Evolutionary conservation across 2,113 vertebrate species (phyloP), one percentile per base, ranked within the genome.

Genomic region (Brienomyrus brachyistius): DNA sequence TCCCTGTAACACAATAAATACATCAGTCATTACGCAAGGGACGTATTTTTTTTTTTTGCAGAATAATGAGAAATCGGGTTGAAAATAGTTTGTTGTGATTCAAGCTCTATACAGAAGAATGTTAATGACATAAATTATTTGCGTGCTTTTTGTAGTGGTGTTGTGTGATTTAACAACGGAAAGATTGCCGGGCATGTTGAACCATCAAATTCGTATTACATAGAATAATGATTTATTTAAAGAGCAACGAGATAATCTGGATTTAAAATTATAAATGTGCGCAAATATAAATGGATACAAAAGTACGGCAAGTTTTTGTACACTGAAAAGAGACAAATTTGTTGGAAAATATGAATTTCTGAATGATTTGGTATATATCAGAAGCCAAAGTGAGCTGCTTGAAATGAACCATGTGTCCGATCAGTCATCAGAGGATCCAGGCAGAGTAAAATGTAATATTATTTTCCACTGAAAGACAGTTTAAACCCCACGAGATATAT

Each of bases 401-500:
- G 35, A 27, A 87, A 80, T 35, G 7, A 23, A 74, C 23, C 88
- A 13, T 70, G 54, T 62, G 88, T 90, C 74, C 90, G 88, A 90
- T 90, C 88, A 52, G 74, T 87, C 89, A 88, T 89, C 48, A 85
- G 82, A 90, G 88, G 87, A 54, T 70, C 50, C 80, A 59, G 23
- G 82, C 52, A 70, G 43, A 45, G 40, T 83, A 91, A 85, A 89
- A 43, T 47, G 51, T 82, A 87, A 87, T 91, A 88, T 90, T 89
- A 91, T 70, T 91, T 90, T 88, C 91, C 27, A 90, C 11, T 91
- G 89, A 54, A 88, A 90, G 89, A 89, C 56, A n/a, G 83, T 87
- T 90, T 77, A 70, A 89, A 21, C 62, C 31, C 62, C 85, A 47
- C 62, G 51, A 59, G 84, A 86, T 50, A 56, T 56, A 86, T 89